These are phyloP conservation scores for Hypselothyrea guttata DNA, from an alignment of 2,888 invertebrate species.

Conservation along the genomic window DNA sequence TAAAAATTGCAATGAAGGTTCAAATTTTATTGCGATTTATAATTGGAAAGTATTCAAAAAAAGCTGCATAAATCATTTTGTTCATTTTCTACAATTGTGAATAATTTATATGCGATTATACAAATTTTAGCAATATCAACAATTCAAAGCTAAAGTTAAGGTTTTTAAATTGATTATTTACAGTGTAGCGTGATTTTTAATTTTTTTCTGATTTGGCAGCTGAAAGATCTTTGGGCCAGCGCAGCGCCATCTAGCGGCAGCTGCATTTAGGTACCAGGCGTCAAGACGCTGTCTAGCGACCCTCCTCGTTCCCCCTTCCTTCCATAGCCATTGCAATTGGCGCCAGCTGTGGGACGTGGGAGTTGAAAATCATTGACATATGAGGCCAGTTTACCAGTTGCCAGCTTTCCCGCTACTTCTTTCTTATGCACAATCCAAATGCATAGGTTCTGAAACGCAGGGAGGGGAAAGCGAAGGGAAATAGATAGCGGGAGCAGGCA, in stretches of 20 bases:
- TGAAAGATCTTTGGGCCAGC: slow-evolving; percentile 15
- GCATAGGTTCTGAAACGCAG: slow-evolving; percentile 52
- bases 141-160: too few relatives aligned
- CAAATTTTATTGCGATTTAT: too few relatives aligned
- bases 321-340: slow-evolving; percentile 57
- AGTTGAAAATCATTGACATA: slow-evolving; percentile 68
- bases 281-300: slow-evolving; percentile 15
- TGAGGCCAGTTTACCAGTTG: slow-evolving; percentile 53
- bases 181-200: too few relatives aligned
- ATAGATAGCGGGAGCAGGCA: neutral
- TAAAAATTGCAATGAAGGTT: too few relatives aligned
- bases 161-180: too few relatives aligned
- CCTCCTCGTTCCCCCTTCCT: neutral
- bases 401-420: slow-evolving; percentile 34
- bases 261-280: slow-evolving; percentile 47
- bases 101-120: too few relatives aligned
- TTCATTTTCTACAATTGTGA: too few relatives aligned
- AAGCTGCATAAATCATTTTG: too few relatives aligned
- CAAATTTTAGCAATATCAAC: too few relatives aligned
- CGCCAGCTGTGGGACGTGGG: slow-evolving; percentile 58
- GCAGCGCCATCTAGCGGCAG: slow-evolving; percentile 45
- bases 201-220: slow-evolving; percentile 27
- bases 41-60: too few relatives aligned
- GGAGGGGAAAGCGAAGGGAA: neutral
- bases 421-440: slow-evolving; percentile 59